Conservation (phyloP, 1,140 invertebrate species). For the Caenorhabditis briggsae region DNA sequence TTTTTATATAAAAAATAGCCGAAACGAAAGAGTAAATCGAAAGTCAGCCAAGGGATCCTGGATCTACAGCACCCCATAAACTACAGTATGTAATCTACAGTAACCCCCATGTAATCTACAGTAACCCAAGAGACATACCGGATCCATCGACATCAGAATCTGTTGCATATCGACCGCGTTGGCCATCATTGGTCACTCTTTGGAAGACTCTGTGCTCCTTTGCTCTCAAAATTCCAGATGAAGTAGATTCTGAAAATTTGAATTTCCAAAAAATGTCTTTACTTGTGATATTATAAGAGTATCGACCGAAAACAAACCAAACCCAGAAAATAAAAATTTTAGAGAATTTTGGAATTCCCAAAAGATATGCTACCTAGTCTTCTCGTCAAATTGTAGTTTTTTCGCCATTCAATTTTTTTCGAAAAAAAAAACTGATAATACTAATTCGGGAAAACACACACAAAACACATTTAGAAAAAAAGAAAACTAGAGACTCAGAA, state of each 20-base stretch:
- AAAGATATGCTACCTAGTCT: not conserved
- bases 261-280: no score
- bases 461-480: no score
- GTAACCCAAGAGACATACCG: not conserved
- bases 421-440: not conserved
- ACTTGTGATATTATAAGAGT: no score
- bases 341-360: not conserved
- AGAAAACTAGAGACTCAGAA: no score
- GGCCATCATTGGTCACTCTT: conserved; percentile 4
- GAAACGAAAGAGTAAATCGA: no score
- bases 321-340: not conserved
- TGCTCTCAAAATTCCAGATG: not conserved
- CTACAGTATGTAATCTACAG: not conserved
- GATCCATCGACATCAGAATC: conserved; percentile 42
- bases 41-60: no score
- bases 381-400: not conserved
- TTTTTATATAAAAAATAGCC: no score
- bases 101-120: not conserved
- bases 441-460: not conserved
- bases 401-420: not conserved
- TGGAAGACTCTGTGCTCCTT: not conserved
- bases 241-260: not conserved
- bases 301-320: no score
- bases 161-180: conserved; percentile 48
- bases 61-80: no score